A percentile compares a stretch with the other conserved stretches of the same genome.
These are phyloP conservation scores for Clamator glandarius DNA, from an alignment of 2,797 vertebrate species.

Conservation along the genomic window DNA sequence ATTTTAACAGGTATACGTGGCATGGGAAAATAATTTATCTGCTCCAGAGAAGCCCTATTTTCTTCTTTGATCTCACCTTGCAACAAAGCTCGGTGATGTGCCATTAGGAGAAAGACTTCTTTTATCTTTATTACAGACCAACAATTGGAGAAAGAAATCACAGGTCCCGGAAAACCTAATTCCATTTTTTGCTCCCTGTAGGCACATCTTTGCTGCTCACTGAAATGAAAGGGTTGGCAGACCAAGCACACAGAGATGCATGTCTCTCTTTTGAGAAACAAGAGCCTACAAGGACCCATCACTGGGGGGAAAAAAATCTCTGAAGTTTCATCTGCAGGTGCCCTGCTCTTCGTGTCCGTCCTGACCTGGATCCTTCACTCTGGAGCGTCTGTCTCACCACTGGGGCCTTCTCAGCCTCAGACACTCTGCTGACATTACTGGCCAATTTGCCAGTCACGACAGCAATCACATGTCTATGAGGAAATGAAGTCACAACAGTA, in stretches of 20 bases:
- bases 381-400: not conserved
- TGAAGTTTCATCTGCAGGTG: not conserved
- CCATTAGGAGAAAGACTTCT: not conserved
- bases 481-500: conserved; percentile 31
- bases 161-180: not conserved
- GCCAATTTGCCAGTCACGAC: not conserved
- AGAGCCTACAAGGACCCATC: not conserved
- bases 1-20: not conserved
- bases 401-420: not conserved
- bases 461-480: not conserved
- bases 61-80: not conserved
- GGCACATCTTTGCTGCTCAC: not conserved
- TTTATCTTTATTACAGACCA: not conserved
- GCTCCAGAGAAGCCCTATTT: not conserved
- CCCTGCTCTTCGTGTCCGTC: not conserved
- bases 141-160: not conserved
- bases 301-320: not conserved
- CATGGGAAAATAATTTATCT: not conserved
- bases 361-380: not conserved
- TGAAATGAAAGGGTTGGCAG: not conserved
- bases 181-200: not conserved
- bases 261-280: not conserved
- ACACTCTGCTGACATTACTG: rapidly evolving
- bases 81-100: not conserved
- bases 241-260: no score